These are phyloP conservation scores for Synergus umbraculus DNA, from an alignment of 2,888 invertebrate genomes.

Conservation along the genomic window DNA sequence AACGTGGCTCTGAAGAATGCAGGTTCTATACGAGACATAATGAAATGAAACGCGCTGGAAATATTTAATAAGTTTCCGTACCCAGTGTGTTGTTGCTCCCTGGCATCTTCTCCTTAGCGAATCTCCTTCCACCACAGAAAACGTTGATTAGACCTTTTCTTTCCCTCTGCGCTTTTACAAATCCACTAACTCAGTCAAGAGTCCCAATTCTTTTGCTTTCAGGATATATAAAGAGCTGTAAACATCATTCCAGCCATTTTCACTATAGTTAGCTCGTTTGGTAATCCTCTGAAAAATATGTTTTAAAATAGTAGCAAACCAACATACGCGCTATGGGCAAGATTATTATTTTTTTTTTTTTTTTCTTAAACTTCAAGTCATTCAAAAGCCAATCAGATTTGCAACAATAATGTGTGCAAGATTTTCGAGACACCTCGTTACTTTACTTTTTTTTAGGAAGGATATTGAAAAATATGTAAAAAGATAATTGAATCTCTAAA, in stretches of 20 bases:
- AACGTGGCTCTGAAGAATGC: constrained; percentile 44
- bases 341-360: too few species aligned
- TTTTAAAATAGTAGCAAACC: too few species aligned
- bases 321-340: too few species aligned
- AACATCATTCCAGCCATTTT: not conserved
- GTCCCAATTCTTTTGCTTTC: not conserved
- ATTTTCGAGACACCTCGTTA: too few species aligned
- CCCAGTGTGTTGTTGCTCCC: constrained; percentile 31
- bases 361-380: too few species aligned
- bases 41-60: constrained; percentile 72
- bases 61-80: constrained; percentile 72
- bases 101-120: constrained; percentile 53
- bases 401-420: too few species aligned
- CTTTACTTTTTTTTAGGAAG: too few species aligned
- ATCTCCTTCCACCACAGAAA: constrained; percentile 61
- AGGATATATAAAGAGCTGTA: not conserved
- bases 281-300: not conserved
- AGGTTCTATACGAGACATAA: constrained; percentile 60
- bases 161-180: constrained; percentile 5
- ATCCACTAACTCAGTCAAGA: constrained; percentile 30
- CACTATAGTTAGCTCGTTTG: not conserved
- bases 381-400: too few species aligned
- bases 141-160: constrained; percentile 62
- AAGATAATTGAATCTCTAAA: not conserved
- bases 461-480: too few species aligned